phyloP scores from a whole-genome alignment of 2,888 invertebrate genomes.

The Bhutanitis thaidina region DNA sequence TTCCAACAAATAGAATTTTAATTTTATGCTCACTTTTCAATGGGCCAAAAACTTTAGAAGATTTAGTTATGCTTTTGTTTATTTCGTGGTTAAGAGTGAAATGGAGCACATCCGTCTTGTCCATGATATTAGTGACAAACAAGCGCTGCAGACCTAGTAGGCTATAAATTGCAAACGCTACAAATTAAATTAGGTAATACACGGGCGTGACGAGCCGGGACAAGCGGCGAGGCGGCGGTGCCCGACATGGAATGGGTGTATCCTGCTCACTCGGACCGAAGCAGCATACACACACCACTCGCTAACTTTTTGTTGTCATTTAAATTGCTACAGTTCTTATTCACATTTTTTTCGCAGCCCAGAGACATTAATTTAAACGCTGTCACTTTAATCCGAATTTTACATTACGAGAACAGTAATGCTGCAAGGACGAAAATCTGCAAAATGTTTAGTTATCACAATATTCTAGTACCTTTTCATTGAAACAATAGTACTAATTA shows the following conservation, averaged over 20 bases:
- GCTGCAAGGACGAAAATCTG: too few relatives aligned
- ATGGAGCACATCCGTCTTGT: slow-evolving; percentile 32
- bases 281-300: slow-evolving; percentile 35
- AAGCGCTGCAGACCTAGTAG: slow-evolving; percentile 60
- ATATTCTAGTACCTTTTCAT: too few relatives aligned
- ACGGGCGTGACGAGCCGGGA: slow-evolving; percentile 70
- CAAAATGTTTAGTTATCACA: too few relatives aligned
- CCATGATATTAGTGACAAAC: slow-evolving; percentile 50
- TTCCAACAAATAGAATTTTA: slow-evolving; percentile 54
- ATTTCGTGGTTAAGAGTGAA: slow-evolving; percentile 23
- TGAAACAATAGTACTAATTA: too few relatives aligned
- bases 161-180: slow-evolving; percentile 73
- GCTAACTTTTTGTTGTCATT: slow-evolving; percentile 39
- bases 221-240: slow-evolving; percentile 56
- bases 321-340: slow-evolving; percentile 19
- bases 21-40: slow-evolving; percentile 40
- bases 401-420: not conserved
- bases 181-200: slow-evolving; percentile 80
- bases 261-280: slow-evolving; percentile 42
- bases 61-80: not conserved
- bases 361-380: slow-evolving; percentile 4
- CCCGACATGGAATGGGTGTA: slow-evolving; percentile 74
- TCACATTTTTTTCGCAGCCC: slow-evolving; percentile 13
- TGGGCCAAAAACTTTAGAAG: not conserved
- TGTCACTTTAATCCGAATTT: slow-evolving; percentile 11